A percentile compares a stretch with the other conserved stretches of the same genome.
phyloP scores from a whole-genome alignment of 2,888 invertebrate genomes.

The Epirrhoe tristata region DNA sequence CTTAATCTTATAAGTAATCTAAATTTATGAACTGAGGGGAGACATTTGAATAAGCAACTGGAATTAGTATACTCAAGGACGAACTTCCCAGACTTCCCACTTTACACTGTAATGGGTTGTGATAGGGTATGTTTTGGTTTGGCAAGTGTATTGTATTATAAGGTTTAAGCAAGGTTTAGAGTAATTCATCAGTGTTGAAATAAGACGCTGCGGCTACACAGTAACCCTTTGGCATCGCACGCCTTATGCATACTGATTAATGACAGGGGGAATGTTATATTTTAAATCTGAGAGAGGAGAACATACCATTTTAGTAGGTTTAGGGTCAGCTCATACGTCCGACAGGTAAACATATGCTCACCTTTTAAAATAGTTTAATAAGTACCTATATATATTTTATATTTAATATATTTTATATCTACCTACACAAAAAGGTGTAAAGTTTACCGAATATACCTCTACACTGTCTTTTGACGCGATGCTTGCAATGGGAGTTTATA shows the following conservation, averaged over 20 bases:
- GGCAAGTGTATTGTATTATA: slow-evolving; percentile 10
- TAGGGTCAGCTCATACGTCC: background rate
- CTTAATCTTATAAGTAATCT: slow-evolving; percentile 68
- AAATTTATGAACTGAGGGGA: slow-evolving; percentile 69
- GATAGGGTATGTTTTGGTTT: slow-evolving; percentile 26
- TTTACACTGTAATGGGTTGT: background rate
- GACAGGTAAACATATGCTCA: no score
- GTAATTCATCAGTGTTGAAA: slow-evolving; percentile 54
- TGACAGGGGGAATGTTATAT: slow-evolving; percentile 28
- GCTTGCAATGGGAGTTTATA: no score
- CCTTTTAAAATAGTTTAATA: no score
- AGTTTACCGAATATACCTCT: no score
- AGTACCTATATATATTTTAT: no score
- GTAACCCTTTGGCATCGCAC: slow-evolving; percentile 48
- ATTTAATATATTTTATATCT: no score
- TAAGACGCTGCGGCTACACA: slow-evolving; percentile 53
- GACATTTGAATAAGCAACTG: slow-evolving; percentile 71
- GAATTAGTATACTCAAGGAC: slow-evolving; percentile 59
- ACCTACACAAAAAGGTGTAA: no score
- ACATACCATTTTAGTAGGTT: background rate
- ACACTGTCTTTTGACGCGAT: no score
- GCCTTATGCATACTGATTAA: slow-evolving; percentile 54
- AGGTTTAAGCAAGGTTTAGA: slow-evolving; percentile 25
- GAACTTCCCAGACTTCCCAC: slow-evolving; percentile 21
- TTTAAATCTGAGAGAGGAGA: slow-evolving; percentile 1